Conservation (phyloP, 2,888 invertebrate genomes). For the Glyphotaelius pellucidus region DNA sequence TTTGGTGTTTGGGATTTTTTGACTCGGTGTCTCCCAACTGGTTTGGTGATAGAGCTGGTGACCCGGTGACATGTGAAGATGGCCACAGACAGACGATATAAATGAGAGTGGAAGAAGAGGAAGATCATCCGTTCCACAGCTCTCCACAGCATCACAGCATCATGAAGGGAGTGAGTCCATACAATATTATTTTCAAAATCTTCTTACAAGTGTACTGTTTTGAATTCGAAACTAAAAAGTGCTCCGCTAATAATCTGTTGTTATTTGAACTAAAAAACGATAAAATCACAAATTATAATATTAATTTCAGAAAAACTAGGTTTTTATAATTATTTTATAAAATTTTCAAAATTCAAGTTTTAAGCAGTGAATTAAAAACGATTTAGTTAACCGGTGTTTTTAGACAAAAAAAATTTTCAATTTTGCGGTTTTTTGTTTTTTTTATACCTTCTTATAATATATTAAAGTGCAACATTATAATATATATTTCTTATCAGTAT, state of each 20-base stretch:
- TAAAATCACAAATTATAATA: neutral
- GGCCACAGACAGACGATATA: constrained; percentile 20
- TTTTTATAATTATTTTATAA: too few relatives aligned
- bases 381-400: neutral
- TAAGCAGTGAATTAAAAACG: too few relatives aligned
- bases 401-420: neutral
- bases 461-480: too few relatives aligned
- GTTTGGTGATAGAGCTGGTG: neutral
- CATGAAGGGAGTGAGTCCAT: constrained; percentile 39
- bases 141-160: constrained; percentile 3
- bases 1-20: neutral
- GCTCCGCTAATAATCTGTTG: neutral
- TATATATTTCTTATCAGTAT: too few relatives aligned
- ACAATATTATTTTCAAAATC: neutral
- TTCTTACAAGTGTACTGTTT: neutral
- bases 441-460: too few relatives aligned
- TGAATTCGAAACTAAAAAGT: neutral
- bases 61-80: neutral
- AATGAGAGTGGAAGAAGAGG: neutral
- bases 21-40: neutral
- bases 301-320: too few relatives aligned
- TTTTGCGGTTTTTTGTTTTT: neutral
- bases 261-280: neutral
- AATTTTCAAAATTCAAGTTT: neutral
- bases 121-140: constrained; percentile 13